Evolutionary conservation across 2,797 vertebrate species (phyloP), one percentile per base, ranked within the genome.

Genomic region (Crenuchus spilurus): DNA sequence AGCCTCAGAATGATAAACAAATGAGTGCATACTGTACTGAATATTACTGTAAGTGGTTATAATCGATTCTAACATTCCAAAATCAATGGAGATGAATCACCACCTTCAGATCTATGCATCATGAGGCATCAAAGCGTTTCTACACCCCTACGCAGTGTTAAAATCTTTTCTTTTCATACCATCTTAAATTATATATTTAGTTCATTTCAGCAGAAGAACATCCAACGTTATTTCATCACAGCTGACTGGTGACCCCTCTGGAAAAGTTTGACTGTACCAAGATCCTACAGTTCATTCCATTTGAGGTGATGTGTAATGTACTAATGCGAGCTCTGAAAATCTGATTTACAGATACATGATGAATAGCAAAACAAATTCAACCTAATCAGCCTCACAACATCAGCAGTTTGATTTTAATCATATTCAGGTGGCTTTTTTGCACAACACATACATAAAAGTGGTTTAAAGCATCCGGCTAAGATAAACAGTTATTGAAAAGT

Each of bases 391-490:
- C 63, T 20, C 37, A n/a, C 41, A 58, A 51, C 16, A 16, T 22
- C 3, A 16, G 24, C 30, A 3, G 14, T 70, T 52, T 64, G 58
- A 54, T 70, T 67, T 62, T 48, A 63, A 46, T 44, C 58, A 62
- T 44, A 69, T 75, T 35, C 65, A 41, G 73, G 49, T 46, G 16
- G 9, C n/a, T 37, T 28, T 11, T 67, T 72, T 44, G 26, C 11
- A 6, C 52, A 52, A 35, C 61, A 67, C 31, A 20, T 8, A 10
- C 3, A 57, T 6, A 18, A 8, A 44, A 37, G 22, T 0, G 54
- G 33, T 51, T 57, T 60, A 48, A 68, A 18, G 10, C 60, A 65
- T 39, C 30, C 60, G 24, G 60, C 55, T 52, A 30, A 62, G 31
- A 48, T 14, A 71, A 52, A 37, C 46, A 65, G 33, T 10, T n/a